Evolutionary conservation across 2,888 invertebrate species (phyloP), one percentile per base, ranked within the genome.

Genomic region (Sarcophaga carnaria): DNA sequence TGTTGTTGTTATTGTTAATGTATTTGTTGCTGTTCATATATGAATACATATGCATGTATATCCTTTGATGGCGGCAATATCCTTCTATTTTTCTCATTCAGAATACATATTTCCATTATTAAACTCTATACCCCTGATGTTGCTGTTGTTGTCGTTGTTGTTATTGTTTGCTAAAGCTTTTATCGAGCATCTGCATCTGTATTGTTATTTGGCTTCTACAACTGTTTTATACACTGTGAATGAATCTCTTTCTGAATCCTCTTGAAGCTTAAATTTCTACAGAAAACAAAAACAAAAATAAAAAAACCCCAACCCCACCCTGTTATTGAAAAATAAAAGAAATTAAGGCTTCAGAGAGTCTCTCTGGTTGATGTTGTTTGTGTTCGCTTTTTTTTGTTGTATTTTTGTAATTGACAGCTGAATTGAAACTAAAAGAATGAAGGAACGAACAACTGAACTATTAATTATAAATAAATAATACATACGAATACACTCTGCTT

Each of bases 401-500:
- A 47, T 64, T 72, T 76, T 70, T 76, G 64, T 76, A 84, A 76
- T 84, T 84, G 84, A 80, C 84, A 80, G 70, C 10, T 71, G 70
- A 70, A 84, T 59, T 79, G 72, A 63, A 62, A 78, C 72, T 47
- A 63, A 70, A 75, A 75, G 54, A 37, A 37, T 10, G 37, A 37
- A 37, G 4, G 37, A 37, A 37, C 8, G 37, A 37, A 37, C 37
- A 37, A 37, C 37, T 10, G 37, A 80, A 66, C 80, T 76, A 84
- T 84, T 84, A 84, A 80, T 80, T 84, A 84, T 84, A 84, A 79
- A 83, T 74, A 80, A 84, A 74, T 64, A 79, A 83, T 63, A 72
- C 45, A 27, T 60, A 62, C 8, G 37, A 37, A 2, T 10, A 37
- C 2, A 37, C 10, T 37, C 37, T 37, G 10, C 37, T 37, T 37